phyloP scores from a whole-genome alignment of 2,888 invertebrate species.

The Drosophila atripex region DNA sequence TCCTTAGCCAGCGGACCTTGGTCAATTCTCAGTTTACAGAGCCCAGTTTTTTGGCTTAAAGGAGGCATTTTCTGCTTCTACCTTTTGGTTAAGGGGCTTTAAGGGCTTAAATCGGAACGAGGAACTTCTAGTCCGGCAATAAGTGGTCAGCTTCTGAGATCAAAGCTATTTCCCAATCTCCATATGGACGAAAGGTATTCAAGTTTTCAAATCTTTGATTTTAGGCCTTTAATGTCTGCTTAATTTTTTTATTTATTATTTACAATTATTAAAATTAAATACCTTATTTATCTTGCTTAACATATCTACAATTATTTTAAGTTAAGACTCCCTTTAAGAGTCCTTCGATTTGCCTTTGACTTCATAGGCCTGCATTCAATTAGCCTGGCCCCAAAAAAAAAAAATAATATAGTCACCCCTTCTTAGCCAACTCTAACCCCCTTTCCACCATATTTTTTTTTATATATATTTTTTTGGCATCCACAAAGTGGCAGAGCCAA shows the following conservation, averaged over 20 bases:
- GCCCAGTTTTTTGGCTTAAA: background rate
- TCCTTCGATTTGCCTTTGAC: background rate
- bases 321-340: too few species aligned
- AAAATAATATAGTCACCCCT: background rate
- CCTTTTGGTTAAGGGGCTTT: conserved; percentile 1
- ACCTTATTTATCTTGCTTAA: too few species aligned
- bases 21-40: conserved; percentile 4
- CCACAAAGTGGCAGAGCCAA: conserved; percentile 30
- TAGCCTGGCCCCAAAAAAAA: conserved; percentile 1
- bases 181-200: too few species aligned
- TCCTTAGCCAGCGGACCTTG: conserved; percentile 18
- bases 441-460: background rate
- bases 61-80: background rate
- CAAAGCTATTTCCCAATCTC: too few species aligned
- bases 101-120: background rate
- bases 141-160: too few species aligned
- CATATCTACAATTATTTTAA: too few species aligned
- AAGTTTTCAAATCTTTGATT: too few species aligned
- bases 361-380: conserved; percentile 30
- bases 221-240: too few species aligned
- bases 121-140: background rate
- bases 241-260: too few species aligned
- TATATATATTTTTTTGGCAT: background rate
- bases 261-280: too few species aligned
- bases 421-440: background rate